A percentile compares a stretch with the other conserved stretches of the same genome.
These are phyloP conservation scores for Drosophila burlai DNA, from an alignment of 1,140 invertebrate species.

Conservation along the genomic window DNA sequence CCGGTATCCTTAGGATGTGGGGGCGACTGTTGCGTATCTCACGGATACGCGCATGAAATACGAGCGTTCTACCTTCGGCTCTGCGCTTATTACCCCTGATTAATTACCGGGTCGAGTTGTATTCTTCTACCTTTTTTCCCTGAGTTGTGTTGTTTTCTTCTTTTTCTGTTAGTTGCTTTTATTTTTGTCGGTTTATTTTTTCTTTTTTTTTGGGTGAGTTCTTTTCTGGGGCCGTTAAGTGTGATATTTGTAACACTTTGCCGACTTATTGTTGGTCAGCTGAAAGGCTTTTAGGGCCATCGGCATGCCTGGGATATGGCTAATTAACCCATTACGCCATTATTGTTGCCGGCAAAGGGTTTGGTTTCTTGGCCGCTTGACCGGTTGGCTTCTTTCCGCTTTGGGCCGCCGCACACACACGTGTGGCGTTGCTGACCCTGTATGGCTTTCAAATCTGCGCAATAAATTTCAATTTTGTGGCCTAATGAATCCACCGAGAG, in stretches of 20 bases:
- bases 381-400: slow-evolving; percentile 44
- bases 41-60: slow-evolving; percentile 66
- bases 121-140: slow-evolving; percentile 19
- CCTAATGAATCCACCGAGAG: slow-evolving; percentile 76
- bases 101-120: slow-evolving; percentile 60
- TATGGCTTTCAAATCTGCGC: slow-evolving; percentile 76
- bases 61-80: slow-evolving; percentile 51
- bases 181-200: slow-evolving; percentile 17
- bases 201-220: slow-evolving; percentile 30
- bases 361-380: slow-evolving; percentile 27
- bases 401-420: slow-evolving; percentile 56
- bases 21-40: slow-evolving; percentile 72
- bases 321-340: slow-evolving; percentile 81
- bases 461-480: slow-evolving; percentile 78
- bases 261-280: slow-evolving; percentile 67
- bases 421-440: slow-evolving; percentile 35
- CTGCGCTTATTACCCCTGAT: slow-evolving; percentile 55
- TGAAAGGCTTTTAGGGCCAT: slow-evolving; percentile 52
- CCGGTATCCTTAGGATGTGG: slow-evolving; percentile 32
- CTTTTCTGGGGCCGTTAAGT: slow-evolving; percentile 59
- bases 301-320: slow-evolving; percentile 64
- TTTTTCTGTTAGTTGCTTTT: slow-evolving; percentile 24
- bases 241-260: slow-evolving; percentile 83
- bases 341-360: slow-evolving; percentile 65
- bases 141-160: slow-evolving; percentile 10